phyloP scores from a whole-genome alignment of 37 sponge, comb jelly and placozoan species.

The Haliclona indistincta region DNA sequence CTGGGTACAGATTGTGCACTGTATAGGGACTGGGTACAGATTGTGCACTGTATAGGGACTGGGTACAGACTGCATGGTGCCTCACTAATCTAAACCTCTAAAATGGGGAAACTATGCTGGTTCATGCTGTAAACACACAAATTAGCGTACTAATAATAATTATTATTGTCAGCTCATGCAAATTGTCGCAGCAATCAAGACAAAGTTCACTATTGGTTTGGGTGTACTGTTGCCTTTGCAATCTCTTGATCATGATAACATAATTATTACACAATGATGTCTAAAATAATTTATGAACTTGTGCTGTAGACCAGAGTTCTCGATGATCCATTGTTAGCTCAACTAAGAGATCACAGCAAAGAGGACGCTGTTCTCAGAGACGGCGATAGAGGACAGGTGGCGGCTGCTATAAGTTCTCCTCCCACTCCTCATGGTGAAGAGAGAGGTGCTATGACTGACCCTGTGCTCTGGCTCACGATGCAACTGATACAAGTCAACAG shows the following conservation, averaged over 20 bases:
- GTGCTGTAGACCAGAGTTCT: constrained; percentile 9
- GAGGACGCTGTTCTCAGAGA: constrained; percentile 20
- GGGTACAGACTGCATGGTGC: too few species aligned
- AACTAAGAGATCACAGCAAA: constrained; percentile 18
- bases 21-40: not conserved
- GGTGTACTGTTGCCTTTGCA: not conserved
- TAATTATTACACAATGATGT: not conserved
- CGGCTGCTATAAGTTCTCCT: not conserved
- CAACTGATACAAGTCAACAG: constrained; percentile 66
- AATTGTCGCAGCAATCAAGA: too few species aligned
- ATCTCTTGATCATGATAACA: not conserved
- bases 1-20: not conserved
- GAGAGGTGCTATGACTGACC: constrained; percentile 2
- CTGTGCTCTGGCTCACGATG: constrained; percentile 64
- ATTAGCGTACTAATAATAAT: too few species aligned
- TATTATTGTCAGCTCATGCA: too few species aligned
- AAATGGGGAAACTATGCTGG: too few species aligned
- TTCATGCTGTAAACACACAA: too few species aligned
- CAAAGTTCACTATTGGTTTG: not conserved
- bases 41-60: not conserved
- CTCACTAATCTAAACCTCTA: too few species aligned
- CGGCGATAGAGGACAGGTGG: constrained; percentile 19
- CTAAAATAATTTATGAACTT: not conserved
- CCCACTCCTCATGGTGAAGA: not conserved
- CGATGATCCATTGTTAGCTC: constrained; percentile 56